Percentiles rank a stretch among this genome's conserved stretches.
phyloP scores from a whole-genome alignment of 2,113 vertebrate genomes.

The Callocephalon fimbriatum region DNA sequence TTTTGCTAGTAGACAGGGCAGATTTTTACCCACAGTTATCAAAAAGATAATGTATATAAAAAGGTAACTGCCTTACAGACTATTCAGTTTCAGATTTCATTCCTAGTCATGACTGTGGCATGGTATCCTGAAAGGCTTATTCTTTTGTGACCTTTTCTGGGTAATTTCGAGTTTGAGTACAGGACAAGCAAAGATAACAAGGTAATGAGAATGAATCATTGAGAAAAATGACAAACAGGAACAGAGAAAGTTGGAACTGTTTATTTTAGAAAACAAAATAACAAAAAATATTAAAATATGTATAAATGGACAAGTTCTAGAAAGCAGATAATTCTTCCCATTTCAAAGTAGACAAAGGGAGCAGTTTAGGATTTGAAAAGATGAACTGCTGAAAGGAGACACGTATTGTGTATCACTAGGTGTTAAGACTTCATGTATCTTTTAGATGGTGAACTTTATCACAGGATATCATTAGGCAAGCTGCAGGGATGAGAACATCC shows the following conservation, averaged over 20 bases:
- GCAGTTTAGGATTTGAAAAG: not conserved
- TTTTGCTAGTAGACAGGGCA: not conserved
- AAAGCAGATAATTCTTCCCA: not conserved
- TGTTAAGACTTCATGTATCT: constrained; percentile 9
- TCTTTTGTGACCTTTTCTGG: not conserved
- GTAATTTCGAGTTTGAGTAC: not conserved
- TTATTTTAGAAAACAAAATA: not conserved
- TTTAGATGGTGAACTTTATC: not conserved
- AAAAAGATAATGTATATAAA: not conserved
- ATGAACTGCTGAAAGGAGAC: not conserved
- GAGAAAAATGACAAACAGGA: not conserved
- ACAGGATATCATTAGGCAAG: not conserved
- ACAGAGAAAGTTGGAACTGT: not conserved
- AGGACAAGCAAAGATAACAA: not conserved
- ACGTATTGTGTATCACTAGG: not conserved
- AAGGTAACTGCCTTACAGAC: not conserved
- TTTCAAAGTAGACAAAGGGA: not conserved
- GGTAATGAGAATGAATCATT: not conserved
- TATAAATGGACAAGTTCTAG: not conserved
- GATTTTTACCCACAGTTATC: not conserved
- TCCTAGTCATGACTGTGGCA: not conserved
- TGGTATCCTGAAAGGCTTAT: not conserved
- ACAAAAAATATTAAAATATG: not conserved
- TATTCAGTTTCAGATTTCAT: not conserved
- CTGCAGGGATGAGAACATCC: not conserved